Percentiles rank a stretch among this genome's conserved stretches.
Evolutionary conservation across 1,140 invertebrate species (phyloP).

Genomic region (Megalopta genalis): DNA sequence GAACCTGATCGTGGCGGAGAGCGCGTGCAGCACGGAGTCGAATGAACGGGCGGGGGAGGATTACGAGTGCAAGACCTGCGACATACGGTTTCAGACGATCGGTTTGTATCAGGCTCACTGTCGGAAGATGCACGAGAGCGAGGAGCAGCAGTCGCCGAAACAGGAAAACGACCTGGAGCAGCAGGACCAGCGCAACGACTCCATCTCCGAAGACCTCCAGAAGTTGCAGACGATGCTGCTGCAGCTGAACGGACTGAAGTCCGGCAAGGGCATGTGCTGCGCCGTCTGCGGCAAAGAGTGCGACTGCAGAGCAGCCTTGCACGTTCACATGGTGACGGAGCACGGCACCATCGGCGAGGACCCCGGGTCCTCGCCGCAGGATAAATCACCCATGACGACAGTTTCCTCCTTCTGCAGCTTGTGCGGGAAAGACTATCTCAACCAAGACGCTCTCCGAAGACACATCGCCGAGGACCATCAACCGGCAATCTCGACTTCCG

Average conservation of each 20-base stretch:
- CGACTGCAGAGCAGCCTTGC: conserved; percentile 82
- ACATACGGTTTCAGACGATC: conserved; percentile 81
- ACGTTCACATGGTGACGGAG: conserved; percentile 83
- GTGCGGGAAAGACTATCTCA: conserved; percentile 82
- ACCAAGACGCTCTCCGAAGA: conserved; percentile 81
- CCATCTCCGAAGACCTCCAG: conserved; percentile 89
- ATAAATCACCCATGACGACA: conserved; percentile 42
- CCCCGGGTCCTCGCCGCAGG: conserved; percentile 50
- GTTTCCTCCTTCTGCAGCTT: conserved; percentile 75
- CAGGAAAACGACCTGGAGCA: conserved; percentile 63
- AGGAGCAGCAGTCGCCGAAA: conserved; percentile 76
- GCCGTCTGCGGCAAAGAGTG: conserved; percentile 83
- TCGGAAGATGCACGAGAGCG: conserved; percentile 71
- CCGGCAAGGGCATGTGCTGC: conserved; percentile 81
- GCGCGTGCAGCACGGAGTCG: conserved; percentile 67
- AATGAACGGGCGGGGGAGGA: conserved; percentile 73
- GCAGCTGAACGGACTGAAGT: conserved; percentile 90
- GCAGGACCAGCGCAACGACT: conserved; percentile 77
- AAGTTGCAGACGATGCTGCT: conserved; percentile 95
- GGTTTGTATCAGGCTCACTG: conserved; percentile 81
- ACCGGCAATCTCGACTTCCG: conserved; percentile 55
- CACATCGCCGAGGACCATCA: conserved; percentile 82
- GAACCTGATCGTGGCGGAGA: conserved; percentile 83
- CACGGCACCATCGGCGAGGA: conserved; percentile 77
- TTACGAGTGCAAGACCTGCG: conserved; percentile 81